Evolutionary conservation across 2,888 invertebrate species (phyloP).

Genomic region (Caenorhabditis sp.): DNA sequence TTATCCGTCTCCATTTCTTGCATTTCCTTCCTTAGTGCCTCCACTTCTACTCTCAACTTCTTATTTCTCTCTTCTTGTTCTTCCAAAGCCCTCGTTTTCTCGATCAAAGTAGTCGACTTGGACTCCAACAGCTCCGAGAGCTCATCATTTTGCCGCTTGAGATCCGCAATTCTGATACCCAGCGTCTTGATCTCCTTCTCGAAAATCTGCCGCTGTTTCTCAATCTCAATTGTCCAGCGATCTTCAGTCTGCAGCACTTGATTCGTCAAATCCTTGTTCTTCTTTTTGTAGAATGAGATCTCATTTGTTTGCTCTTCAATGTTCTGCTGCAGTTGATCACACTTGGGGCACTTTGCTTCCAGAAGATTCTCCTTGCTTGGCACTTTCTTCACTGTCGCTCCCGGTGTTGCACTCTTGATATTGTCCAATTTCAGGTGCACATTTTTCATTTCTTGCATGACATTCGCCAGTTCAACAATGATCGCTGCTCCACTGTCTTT

Average conservation of each 20-base stretch:
- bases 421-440: conserved; percentile 71
- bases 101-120: conserved; percentile 68
- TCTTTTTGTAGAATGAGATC: conserved; percentile 76
- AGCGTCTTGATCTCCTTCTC: conserved; percentile 71
- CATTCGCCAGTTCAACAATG: conserved; percentile 74
- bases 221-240: conserved; percentile 79
- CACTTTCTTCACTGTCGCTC: conserved; percentile 25
- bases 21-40: conserved; percentile 55
- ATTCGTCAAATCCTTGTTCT: conserved; percentile 78
- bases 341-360: conserved; percentile 59
- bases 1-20: conserved; percentile 75
- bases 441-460: conserved; percentile 76
- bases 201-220: conserved; percentile 75
- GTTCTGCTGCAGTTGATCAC: conserved; percentile 58
- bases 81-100: conserved; percentile 71
- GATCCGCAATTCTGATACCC: conserved; percentile 62
- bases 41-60: conserved; percentile 50
- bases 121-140: conserved; percentile 61
- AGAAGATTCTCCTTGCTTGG: conserved; percentile 44
- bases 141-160: conserved; percentile 66
- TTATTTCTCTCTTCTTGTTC: conserved; percentile 66
- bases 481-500: conserved; percentile 75
- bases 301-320: conserved; percentile 67
- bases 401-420: conserved; percentile 57
- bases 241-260: conserved; percentile 79